Evolutionary conservation across 2,113 vertebrate genomes (phyloP), one percentile per base, ranked within the genome.

Genomic region (Procapra przewalskii): DNA sequence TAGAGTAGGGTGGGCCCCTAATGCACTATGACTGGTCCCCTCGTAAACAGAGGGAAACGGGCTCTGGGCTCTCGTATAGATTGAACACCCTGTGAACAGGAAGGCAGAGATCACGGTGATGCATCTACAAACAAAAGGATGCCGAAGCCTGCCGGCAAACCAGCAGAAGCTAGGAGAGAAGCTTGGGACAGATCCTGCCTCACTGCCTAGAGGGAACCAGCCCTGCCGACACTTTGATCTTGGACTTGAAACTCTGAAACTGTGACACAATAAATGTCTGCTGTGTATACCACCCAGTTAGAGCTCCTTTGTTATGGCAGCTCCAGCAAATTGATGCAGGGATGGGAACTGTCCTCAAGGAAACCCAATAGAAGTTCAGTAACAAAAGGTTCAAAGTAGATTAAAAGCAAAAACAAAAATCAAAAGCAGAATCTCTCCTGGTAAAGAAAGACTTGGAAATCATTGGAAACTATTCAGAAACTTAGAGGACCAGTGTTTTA

Each of bases 371-470:
- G 60, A 82, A 91, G 36, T 62, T 75, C n/a, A 45, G 5, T 17
- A 54, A 60, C 43, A 48, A 88, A 88, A 64, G 52, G 33, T 57
- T 75, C 31, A 29, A 71, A 84, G 81, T 50, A 52, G 43, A 84
- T 87, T 43, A 8, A 60, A 29, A 33, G 48, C 29, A 54, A 77
- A 87, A 50, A 31, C 33, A 36, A 10, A 62, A 81, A 55, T 17
- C 23, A 7, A 31, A 45, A 89, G 19, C 33, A 40, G 57, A 19
- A 29, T 84, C 50, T 77, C 60, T 91, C 90, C 83, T 54, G 50
- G 81, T 57, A 19, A 57, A 43, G 60, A 89, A 88, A 87, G 91
- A 16, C 27, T 21, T 87, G 57, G 94, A 64, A 94, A 83, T 54
- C 45, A 11, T 9, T 75, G 19, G 43, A 52, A 87, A 93, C 31